These are phyloP conservation scores for Lasioglossum marginatum DNA, from an alignment of 2,888 invertebrate species.

Conservation along the genomic window DNA sequence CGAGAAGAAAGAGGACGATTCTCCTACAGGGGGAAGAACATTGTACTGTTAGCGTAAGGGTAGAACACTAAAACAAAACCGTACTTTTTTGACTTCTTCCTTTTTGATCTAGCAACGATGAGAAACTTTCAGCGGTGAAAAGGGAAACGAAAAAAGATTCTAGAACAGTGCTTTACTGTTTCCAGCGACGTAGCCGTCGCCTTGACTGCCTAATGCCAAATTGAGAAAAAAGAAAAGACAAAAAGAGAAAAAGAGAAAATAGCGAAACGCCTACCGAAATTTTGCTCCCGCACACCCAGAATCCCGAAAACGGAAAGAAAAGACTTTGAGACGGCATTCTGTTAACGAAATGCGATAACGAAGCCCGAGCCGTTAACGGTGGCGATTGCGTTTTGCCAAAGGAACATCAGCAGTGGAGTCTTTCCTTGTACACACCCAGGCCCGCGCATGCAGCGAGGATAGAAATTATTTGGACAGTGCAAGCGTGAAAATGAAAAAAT, in stretches of 20 bases:
- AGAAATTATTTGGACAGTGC: not conserved
- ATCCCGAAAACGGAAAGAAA: constrained; percentile 22
- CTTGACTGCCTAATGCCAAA: constrained; percentile 83
- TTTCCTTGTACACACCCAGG: constrained; percentile 32
- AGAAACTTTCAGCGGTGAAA: not conserved
- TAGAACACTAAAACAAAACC: constrained; percentile 32
- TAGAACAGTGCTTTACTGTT: constrained; percentile 50
- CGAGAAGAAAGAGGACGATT: constrained; percentile 11
- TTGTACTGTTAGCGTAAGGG: constrained; percentile 38
- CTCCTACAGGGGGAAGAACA: constrained; percentile 31
- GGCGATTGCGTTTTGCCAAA: constrained; percentile 58
- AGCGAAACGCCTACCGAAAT: constrained; percentile 30
- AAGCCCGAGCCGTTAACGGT: constrained; percentile 16
- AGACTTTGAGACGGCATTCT: constrained; percentile 43
- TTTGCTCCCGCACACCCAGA: constrained; percentile 24
- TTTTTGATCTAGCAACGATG: constrained; percentile 47
- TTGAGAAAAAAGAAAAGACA: constrained; percentile 49
- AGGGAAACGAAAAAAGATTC: constrained; percentile 22
- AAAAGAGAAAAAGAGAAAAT: not conserved
- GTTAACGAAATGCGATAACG: constrained; percentile 36
- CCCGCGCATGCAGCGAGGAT: not conserved
- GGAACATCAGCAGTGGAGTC: constrained; percentile 50
- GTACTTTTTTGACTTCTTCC: constrained; percentile 54
- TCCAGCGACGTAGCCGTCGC: constrained; percentile 69
- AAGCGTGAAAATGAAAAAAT: not conserved